Percentiles rank a stretch among this genome's conserved stretches.
Conservation (phyloP, 2,113 vertebrate species). For the Stigmatopora nigra region DNA sequence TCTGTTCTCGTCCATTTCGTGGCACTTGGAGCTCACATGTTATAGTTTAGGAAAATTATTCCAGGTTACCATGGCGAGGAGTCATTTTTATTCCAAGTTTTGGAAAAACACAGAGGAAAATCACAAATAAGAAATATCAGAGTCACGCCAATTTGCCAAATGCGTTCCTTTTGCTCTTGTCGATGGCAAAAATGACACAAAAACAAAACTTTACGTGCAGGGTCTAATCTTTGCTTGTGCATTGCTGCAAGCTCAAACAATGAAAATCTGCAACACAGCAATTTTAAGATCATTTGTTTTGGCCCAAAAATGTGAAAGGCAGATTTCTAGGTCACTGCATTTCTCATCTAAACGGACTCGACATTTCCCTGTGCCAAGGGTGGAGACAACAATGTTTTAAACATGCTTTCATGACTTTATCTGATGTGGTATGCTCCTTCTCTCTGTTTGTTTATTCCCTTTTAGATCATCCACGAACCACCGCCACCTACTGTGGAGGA, state of each 20-base stretch:
- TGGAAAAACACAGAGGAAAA: slow-evolving; percentile 42
- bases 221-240: no score
- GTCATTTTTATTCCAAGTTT: slow-evolving; percentile 37
- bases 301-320: slow-evolving; percentile 51
- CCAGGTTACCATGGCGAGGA: slow-evolving; percentile 57
- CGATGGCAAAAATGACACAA: background rate
- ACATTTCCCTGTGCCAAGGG: slow-evolving; percentile 47
- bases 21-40: slow-evolving; percentile 31
- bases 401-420: slow-evolving; percentile 18
- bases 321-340: slow-evolving; percentile 63
- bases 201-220: background rate
- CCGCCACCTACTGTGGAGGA: slow-evolving; percentile 65
- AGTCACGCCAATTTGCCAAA: slow-evolving; percentile 24
- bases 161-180: slow-evolving; percentile 12
- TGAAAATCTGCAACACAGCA: background rate
- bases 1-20: slow-evolving; percentile 41
- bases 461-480: slow-evolving; percentile 73
- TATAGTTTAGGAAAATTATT: slow-evolving; percentile 59
- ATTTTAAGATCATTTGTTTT: slow-evolving; percentile 18
- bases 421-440: slow-evolving; percentile 12
- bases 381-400: slow-evolving; percentile 29
- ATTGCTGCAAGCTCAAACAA: background rate
- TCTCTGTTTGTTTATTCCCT: slow-evolving; percentile 9
- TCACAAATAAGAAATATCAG: slow-evolving; percentile 35
- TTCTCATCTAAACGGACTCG: slow-evolving; percentile 27